Conservation (phyloP, 2,797 vertebrate species). For the Scomberomorus guttatus region DNA sequence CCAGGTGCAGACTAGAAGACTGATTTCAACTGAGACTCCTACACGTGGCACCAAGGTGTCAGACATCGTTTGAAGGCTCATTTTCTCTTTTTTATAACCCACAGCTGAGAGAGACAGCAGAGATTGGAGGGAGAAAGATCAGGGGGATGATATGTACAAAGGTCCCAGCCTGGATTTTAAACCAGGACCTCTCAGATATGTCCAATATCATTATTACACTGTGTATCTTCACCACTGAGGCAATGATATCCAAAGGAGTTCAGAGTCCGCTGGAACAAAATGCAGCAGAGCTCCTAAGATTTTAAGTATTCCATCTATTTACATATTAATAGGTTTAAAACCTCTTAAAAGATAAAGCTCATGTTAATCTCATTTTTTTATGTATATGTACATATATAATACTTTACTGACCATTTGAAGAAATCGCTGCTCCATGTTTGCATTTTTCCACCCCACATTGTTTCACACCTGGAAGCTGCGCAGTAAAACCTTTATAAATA, state of each 20-base stretch:
- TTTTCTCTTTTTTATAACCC: neutral
- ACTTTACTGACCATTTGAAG: neutral
- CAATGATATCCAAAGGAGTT: neutral
- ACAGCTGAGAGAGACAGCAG: neutral
- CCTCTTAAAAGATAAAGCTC: too few species aligned
- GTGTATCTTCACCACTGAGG: neutral
- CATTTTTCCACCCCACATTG: neutral
- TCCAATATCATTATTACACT: neutral
- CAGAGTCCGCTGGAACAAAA: neutral
- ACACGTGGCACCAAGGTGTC: too few species aligned
- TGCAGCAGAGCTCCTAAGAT: too few species aligned
- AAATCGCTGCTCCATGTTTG: neutral
- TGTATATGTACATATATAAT: too few species aligned
- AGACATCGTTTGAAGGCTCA: neutral
- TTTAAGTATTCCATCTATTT: too few species aligned
- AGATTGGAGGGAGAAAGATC: neutral
- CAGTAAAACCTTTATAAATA: too few species aligned
- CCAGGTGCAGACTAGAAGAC: too few species aligned
- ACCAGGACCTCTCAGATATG: neutral
- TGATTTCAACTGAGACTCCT: too few species aligned
- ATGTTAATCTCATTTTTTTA: too few species aligned
- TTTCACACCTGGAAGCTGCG: too few species aligned
- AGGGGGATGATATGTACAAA: too few species aligned
- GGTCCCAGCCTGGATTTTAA: conserved; percentile 6
- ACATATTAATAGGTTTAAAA: too few species aligned